A percentile compares a stretch with the other conserved stretches of the same genome.
phyloP scores from a whole-genome alignment of 2,113 vertebrate species.

The Formicarius rufipectus region DNA sequence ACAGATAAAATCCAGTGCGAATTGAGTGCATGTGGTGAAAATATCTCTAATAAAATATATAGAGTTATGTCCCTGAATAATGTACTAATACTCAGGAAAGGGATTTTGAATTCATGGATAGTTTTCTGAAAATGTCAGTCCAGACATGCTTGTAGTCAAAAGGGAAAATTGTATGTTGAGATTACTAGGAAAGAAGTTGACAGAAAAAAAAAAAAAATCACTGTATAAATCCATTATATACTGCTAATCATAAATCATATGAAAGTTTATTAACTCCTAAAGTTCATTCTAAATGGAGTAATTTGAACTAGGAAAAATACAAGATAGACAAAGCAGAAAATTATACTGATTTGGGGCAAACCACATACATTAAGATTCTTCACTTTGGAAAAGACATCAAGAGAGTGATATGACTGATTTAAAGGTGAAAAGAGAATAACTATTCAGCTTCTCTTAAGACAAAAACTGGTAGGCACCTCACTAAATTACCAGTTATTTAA shows the following conservation, averaged over 20 bases:
- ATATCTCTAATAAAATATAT: not conserved
- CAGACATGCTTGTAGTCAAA: not conserved
- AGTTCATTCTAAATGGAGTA: not conserved
- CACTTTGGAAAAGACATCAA: not conserved
- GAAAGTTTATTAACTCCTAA: not conserved
- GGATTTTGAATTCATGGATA: not conserved
- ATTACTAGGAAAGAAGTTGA: not conserved
- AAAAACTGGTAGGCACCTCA: not conserved
- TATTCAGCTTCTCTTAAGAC: not conserved
- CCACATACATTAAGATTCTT: not conserved
- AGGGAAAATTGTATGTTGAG: not conserved
- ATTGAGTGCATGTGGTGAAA: not conserved
- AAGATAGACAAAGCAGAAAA: not conserved
- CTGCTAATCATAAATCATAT: not conserved
- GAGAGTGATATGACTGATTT: not conserved
- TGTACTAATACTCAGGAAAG: not conserved
- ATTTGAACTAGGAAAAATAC: not conserved
- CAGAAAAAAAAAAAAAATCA: not conserved
- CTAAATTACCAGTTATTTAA: not conserved
- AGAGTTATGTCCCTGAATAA: not conserved
- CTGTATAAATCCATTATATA: not conserved
- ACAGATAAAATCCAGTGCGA: not conserved
- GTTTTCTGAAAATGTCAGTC: not conserved
- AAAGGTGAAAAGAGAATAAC: not conserved
- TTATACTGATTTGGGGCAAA: not conserved